Base-by-base conservation (phyloP, 2,797 vertebrate species). In the Chelidonichthys spinosus region DNA sequence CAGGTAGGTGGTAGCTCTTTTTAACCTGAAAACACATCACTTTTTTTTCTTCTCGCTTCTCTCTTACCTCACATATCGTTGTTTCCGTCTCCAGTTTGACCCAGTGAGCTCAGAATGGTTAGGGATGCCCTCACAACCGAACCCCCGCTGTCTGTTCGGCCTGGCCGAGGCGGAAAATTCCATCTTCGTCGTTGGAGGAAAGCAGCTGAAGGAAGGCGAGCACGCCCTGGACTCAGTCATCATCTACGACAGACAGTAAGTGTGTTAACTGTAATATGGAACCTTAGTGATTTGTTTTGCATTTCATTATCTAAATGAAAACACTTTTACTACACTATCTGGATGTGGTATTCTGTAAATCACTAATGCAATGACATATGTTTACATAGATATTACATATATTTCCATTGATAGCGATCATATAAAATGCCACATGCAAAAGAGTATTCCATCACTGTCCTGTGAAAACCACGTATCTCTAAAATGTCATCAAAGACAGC, bases 211-310 rank as follows among this genome's bases (percentile, higher is more conserved):
- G 84, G 97, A 99, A 0, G 96, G 96, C n/a, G 98, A 99, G 85
- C 93, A 95, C n/a, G 95, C 93, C 46, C 85, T 99, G 79, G 96
- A 97, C 81, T 96, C 97, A 0, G 98, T 99, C 25, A 91, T 98
- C 95, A 97, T 99, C 93, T 99, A 99, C 0, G 98, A 99, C 91
- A 88, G 98, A 61, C 95, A 96, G 98, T 99, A 87, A 96, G 97
- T 92, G 42, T 0, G 7, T 7, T 10, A 52, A 33, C 44, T n/a
- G 36, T 43, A 54, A 47, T 9, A 39, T 2, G 6, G 3, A 62
- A 8, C 7, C 42, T 67, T 18, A 18, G 14, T 40, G 3, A 36
- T 2, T 35, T 49, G 10, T n/a, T 59, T 7, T 18, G 3, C 39
- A 8, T 53, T 25, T 32, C 2, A 53, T 52, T 17, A 47, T 1